Percentiles rank a stretch among this genome's conserved stretches.
Evolutionary conservation across 1,140 invertebrate genomes (phyloP).

Genomic region (Bombus consobrinus): DNA sequence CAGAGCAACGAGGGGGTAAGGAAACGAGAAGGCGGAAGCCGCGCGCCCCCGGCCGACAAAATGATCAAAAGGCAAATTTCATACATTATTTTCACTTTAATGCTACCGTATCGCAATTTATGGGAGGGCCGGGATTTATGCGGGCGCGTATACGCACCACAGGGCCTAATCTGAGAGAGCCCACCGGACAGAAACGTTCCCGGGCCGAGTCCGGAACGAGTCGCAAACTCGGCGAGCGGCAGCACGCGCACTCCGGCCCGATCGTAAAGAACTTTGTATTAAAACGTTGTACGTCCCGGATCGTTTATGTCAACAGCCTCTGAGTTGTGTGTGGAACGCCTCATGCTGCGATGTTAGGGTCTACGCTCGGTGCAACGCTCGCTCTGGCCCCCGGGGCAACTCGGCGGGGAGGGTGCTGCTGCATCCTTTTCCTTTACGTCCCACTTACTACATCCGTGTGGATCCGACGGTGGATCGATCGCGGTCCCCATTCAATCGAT

Average conservation of each 20-base stretch:
- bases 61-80: slow-evolving; percentile 82
- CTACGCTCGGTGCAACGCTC: slow-evolving; percentile 62
- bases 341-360: slow-evolving; percentile 62
- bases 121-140: slow-evolving; percentile 79
- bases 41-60: slow-evolving; percentile 79
- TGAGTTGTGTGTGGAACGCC: slow-evolving; percentile 68
- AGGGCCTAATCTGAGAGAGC: slow-evolving; percentile 64
- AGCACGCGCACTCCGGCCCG: slow-evolving; percentile 50
- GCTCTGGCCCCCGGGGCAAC: slow-evolving; percentile 59
- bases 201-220: slow-evolving; percentile 46
- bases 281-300: slow-evolving; percentile 73
- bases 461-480: background rate
- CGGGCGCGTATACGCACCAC: slow-evolving; percentile 71
- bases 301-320: slow-evolving; percentile 71
- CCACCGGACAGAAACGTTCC: slow-evolving; percentile 59
- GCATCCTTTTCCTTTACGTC: slow-evolving; percentile 52
- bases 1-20: slow-evolving; percentile 2
- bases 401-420: slow-evolving; percentile 58
- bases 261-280: slow-evolving; percentile 79
- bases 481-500: background rate
- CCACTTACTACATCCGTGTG: background rate
- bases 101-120: slow-evolving; percentile 82
- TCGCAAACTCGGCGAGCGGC: slow-evolving; percentile 41
- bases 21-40: slow-evolving; percentile 72
- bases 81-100: slow-evolving; percentile 82